Evolutionary conservation across 2,888 invertebrate genomes (phyloP), one percentile per base, ranked within the genome.

Genomic region (Crematogaster levior): DNA sequence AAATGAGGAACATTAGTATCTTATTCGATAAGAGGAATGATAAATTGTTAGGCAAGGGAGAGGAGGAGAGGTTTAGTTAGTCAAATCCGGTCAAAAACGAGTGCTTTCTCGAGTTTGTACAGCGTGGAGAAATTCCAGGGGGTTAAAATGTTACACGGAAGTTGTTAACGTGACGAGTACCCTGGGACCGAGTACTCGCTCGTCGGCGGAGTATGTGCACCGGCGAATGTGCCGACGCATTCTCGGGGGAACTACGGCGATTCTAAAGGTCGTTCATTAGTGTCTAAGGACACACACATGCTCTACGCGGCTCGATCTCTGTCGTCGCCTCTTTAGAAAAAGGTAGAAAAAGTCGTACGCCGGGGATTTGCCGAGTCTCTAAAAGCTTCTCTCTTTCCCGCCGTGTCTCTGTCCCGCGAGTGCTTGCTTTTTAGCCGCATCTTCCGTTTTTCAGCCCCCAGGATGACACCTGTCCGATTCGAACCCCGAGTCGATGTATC

Each of bases 221-320:
- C 58, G 37, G 60, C 34, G 85, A 85, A 85, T 74, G 83, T 82
- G 83, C 70, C 85, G 81, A 85, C 86, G 89, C 82, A 79, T 89
- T 85, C 89, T 85, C 74, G 65, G 81, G 73, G 77, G 84, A 83
- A 79, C 73, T 70, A 73, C 74, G 82, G 84, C 77, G 85, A 87
- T 89, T 90, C 85, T 86, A 91, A 91, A 89, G 87, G 85, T 82
- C 86, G 88, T 90, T 89, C 91, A 90, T 92, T 91, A 91, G 87
- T 86, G 85, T 86, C 88, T 77, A 87, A 89, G 88, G 84, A 86
- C 84, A 70, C 68, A 73, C 70, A 75, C 70, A 75, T 80, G 63
- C 63, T 65, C 81, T 43, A 65, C 58, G 73, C 63, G 58, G 73
- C 81, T 73, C 77, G 70, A 77, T 77, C 77, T 81, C 61, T 43